These are phyloP conservation scores for Philantomba maxwellii DNA, from an alignment of 2,113 vertebrate genomes.

Conservation along the genomic window DNA sequence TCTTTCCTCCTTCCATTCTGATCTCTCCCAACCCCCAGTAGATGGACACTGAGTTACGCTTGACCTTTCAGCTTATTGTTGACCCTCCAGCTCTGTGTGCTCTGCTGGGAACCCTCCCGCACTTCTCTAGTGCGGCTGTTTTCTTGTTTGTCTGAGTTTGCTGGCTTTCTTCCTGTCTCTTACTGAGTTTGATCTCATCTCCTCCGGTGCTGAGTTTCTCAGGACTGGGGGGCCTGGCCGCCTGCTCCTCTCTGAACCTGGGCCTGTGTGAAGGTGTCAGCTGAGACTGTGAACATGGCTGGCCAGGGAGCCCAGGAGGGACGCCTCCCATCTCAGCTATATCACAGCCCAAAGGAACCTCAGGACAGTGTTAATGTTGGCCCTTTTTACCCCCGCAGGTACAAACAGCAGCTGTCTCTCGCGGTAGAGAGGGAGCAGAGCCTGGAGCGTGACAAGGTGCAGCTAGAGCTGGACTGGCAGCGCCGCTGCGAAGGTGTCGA, in stretches of 20 bases:
- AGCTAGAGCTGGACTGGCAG: constrained; percentile 85
- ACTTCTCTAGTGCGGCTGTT: neutral
- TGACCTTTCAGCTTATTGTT: neutral
- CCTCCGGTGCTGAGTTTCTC: accelerated
- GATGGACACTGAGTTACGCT: accelerated
- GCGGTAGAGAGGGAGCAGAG: constrained; percentile 76
- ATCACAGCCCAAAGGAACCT: neutral
- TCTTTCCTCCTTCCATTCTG: neutral
- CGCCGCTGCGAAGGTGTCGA: constrained; percentile 77
- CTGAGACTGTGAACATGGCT: neutral
- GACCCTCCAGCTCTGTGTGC: neutral
- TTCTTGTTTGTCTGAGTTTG: neutral
- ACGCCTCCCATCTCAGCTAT: neutral
- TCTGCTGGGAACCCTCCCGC: neutral
- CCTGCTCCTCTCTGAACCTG: neutral
- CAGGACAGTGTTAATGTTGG: accelerated
- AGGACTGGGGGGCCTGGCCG: accelerated
- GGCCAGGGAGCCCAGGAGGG: neutral
- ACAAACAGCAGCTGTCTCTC: constrained; percentile 80
- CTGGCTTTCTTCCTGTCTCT: neutral
- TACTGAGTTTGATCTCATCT: accelerated
- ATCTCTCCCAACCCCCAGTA: neutral
- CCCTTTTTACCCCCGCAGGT: constrained; percentile 71
- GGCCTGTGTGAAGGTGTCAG: neutral
- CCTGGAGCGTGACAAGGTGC: constrained; percentile 80